These are phyloP conservation scores for Trypoxylus dichotomus DNA, from an alignment of 1,140 invertebrate species.

Conservation along the genomic window DNA sequence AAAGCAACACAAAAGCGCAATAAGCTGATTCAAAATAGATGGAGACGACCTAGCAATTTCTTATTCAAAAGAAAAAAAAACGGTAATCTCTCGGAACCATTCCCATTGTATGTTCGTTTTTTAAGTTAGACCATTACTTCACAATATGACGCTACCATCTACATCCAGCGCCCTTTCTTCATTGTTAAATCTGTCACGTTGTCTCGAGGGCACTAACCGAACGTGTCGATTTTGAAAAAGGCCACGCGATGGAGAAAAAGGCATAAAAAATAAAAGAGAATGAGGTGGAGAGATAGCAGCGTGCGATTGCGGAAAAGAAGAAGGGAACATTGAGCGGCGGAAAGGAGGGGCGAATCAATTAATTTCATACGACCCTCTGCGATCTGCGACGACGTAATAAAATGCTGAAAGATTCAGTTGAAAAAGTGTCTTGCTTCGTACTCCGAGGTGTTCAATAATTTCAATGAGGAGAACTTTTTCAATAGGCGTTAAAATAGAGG, in stretches of 20 bases:
- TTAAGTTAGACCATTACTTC: neutral
- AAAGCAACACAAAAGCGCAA: neutral
- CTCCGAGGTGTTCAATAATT: neutral
- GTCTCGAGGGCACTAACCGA: neutral
- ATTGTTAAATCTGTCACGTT: neutral
- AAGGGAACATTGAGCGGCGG: neutral
- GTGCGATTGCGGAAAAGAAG: neutral
- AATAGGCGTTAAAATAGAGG: neutral
- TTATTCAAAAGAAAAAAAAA: neutral
- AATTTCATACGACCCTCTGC: neutral
- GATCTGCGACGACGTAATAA: neutral
- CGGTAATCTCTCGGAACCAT: neutral
- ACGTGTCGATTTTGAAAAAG: slow-evolving; percentile 6
- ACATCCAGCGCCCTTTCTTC: neutral
- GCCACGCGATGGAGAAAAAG: neutral
- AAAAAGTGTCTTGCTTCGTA: neutral
- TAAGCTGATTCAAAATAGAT: neutral
- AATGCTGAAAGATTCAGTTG: neutral
- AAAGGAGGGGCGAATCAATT: neutral
- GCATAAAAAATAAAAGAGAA: neutral
- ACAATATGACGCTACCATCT: neutral
- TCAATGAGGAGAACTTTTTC: neutral
- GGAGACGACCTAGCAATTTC: neutral
- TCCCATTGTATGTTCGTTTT: neutral
- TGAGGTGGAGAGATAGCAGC: neutral